Evolutionary conservation across 2,888 invertebrate species (phyloP).

Genomic region (Lycophotia porphyrea): DNA sequence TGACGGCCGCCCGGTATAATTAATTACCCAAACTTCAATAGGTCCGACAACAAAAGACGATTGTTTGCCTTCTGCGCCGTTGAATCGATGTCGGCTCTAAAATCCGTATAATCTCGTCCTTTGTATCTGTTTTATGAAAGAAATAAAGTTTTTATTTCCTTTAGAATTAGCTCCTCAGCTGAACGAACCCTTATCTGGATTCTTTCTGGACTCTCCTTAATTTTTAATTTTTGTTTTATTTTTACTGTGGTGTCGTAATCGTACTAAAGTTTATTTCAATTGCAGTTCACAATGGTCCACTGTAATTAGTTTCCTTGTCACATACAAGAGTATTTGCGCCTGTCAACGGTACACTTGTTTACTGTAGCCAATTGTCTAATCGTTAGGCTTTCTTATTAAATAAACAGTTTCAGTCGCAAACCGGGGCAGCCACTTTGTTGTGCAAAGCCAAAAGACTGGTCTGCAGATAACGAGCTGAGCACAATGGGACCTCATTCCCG

Average conservation of each 20-base stretch:
- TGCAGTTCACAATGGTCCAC: neutral
- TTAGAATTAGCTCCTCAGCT: conserved; percentile 78
- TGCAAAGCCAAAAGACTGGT: conserved; percentile 85
- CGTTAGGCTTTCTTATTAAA: conserved; percentile 65
- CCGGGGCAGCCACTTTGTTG: conserved; percentile 78
- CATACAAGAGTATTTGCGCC: neutral
- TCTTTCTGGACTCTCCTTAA: conserved; percentile 43
- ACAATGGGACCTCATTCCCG: conserved; percentile 80
- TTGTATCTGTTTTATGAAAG: conserved; percentile 87
- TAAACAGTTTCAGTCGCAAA: conserved; percentile 74
- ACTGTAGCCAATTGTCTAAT: conserved; percentile 50
- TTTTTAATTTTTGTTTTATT: conserved; percentile 53
- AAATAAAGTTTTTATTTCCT: conserved; percentile 86
- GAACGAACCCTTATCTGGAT: conserved; percentile 67
- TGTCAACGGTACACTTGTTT: conserved; percentile 17
- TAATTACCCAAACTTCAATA: conserved; percentile 87
- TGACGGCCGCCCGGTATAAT: conserved; percentile 83
- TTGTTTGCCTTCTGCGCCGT: conserved; percentile 86
- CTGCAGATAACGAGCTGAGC: conserved; percentile 84
- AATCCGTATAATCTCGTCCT: conserved; percentile 87
- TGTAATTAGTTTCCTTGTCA: conserved; percentile 18
- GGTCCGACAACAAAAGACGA: conserved; percentile 86
- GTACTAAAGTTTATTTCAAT: neutral
- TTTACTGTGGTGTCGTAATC: conserved; percentile 26
- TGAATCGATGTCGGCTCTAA: conserved; percentile 86